Base-by-base conservation (phyloP, 2,888 invertebrate genomes). In the Hyalella azteca region DNA sequence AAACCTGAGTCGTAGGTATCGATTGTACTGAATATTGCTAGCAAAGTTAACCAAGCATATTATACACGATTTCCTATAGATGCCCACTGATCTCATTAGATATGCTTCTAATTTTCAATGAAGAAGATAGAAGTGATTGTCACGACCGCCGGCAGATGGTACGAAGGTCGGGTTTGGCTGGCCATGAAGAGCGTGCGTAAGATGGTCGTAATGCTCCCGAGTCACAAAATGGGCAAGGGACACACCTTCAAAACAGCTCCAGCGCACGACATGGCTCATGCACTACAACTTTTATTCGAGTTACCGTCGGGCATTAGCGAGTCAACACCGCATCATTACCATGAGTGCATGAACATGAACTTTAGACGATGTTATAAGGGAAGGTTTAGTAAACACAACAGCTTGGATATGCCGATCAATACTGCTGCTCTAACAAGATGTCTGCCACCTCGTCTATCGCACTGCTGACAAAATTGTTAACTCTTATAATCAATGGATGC, bases 161-260 rank as follows among this genome's bases (percentile, higher is more conserved):
- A n/a, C n/a, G n/a, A n/a, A n/a, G n/a, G n/a, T n/a, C n/a, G n/a
- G n/a, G n/a, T n/a, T n/a, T n/a, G n/a, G n/a, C n/a, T n/a, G 54
- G 26, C 2, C 54, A 22, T 9, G 26, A 29, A 54, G 54, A 54
- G 54, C 54, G 54, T 54, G 66, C 29, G 66, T 36, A 66, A 66
- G 66, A 66, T 66, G 66, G 66, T 29, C 22, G 66, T 66, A 36
- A 66, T 5, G 32, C 19, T 9, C 29, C n/a, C 36, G 3, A 36
- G 39, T 32, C 39, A 66, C 66, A 66, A 66, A 66, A 66, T 66
- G 66, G 66, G 66, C 26, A 29, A 13, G 13, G 66, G 66, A 66
- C 66, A 66, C 66, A 66, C 66, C 66, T 66, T 36, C 66, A 66
- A 29, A 66, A 66, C 36, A 22, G 22, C 66, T 66, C 66, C 66